These are phyloP conservation scores for Spatula versicolor DNA, from an alignment of 2,797 vertebrate species.

Conservation along the genomic window DNA sequence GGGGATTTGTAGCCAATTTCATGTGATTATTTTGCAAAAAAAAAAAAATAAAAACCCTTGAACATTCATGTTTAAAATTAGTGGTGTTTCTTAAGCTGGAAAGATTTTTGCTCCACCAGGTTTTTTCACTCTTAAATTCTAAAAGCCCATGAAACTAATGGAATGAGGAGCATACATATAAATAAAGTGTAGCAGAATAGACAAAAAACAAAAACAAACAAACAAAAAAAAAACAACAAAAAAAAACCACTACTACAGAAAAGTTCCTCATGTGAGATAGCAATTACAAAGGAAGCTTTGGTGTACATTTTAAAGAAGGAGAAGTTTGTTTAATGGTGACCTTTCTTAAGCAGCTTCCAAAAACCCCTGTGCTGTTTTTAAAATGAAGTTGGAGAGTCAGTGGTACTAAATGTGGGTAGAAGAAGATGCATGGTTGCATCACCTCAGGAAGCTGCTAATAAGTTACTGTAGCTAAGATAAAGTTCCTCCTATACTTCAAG, in stretches of 20 bases:
- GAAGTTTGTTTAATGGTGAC: background rate
- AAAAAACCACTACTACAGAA: background rate
- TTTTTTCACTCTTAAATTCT: background rate
- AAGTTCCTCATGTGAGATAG: background rate
- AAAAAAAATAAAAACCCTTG: background rate
- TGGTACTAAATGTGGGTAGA: rapidly evolving
- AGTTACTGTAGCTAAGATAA: background rate
- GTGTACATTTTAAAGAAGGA: background rate
- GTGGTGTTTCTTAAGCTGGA: background rate
- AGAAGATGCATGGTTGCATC: background rate
- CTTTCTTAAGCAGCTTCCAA: background rate
- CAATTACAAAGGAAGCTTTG: background rate
- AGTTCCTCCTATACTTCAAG: background rate
- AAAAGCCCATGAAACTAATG: background rate
- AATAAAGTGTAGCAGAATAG: background rate
- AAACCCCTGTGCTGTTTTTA: background rate
- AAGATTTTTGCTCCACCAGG: background rate
- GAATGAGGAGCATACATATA: background rate
- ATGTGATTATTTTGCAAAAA: background rate
- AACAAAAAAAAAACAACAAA: too few species aligned
- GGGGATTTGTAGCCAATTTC: background rate
- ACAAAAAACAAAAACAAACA: too few species aligned
- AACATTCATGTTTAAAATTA: background rate
- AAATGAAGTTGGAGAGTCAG: background rate
- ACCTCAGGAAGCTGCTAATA: background rate